A percentile compares a stretch with the other conserved stretches of the same genome.
Conservation (phyloP, 2,797 vertebrate genomes). For the Sebastes matsubarae region DNA sequence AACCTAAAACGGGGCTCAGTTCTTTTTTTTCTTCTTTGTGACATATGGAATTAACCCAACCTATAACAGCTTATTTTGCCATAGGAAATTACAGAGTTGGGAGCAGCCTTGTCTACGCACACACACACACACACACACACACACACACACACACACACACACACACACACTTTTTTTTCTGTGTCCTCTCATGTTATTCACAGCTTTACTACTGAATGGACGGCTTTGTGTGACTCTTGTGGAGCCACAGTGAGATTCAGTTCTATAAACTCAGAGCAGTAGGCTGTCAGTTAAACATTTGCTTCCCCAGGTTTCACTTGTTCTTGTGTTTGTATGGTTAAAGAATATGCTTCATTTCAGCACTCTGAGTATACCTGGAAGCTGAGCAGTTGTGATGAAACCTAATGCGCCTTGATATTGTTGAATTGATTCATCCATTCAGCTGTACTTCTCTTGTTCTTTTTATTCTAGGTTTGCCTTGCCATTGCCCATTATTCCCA, state of each 20-base stretch:
- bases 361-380: not conserved
- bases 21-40: constrained; percentile 60
- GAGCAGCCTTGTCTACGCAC: constrained; percentile 36
- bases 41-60: constrained; percentile 71
- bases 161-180: constrained; percentile 16
- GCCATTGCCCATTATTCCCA: constrained; percentile 98
- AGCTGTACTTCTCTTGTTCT: not conserved
- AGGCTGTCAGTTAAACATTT: constrained; percentile 40
- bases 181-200: constrained; percentile 64
- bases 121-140: too few relatives aligned
- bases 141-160: not conserved
- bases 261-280: constrained; percentile 33
- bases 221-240: constrained; percentile 68
- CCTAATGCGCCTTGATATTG: not conserved
- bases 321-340: constrained; percentile 29
- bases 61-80: constrained; percentile 73
- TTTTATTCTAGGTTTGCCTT: constrained; percentile 90
- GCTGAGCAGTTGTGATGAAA: constrained; percentile 1
- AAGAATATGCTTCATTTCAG: constrained; percentile 10
- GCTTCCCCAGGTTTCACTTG: constrained; percentile 34
- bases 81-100: constrained; percentile 79
- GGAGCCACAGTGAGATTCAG: constrained; percentile 52
- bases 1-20: constrained; percentile 52
- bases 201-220: constrained; percentile 72
- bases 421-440: not conserved